Percentiles rank a stretch among this genome's conserved stretches.
Evolutionary conservation across 2,888 invertebrate genomes (phyloP).

Genomic region (Ophioninae sp.): DNA sequence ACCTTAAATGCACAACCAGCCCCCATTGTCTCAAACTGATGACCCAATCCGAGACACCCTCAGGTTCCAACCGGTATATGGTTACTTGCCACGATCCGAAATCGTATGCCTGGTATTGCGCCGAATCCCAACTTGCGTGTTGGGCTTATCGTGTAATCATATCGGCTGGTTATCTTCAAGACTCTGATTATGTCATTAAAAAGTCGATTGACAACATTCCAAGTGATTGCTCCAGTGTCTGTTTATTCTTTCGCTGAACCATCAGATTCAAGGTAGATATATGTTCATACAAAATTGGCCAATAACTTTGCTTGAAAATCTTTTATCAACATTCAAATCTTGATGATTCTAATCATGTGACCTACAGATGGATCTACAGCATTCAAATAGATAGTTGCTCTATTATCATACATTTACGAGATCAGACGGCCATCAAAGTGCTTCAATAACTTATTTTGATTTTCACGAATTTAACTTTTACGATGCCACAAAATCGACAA

Average conservation of each 20-base stretch:
- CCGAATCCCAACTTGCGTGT: background rate
- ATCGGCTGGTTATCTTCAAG: background rate
- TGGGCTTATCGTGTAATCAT: background rate
- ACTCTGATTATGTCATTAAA: background rate
- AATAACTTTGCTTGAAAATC: background rate
- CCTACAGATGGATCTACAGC: background rate
- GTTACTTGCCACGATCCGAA: conserved; percentile 29
- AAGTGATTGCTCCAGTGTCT: too few species aligned
- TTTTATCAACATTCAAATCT: background rate
- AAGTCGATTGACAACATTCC: background rate
- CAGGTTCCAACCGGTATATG: conserved; percentile 47
- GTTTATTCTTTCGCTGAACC: too few species aligned
- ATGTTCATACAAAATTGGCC: background rate
- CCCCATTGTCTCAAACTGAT: conserved; percentile 79
- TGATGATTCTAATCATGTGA: background rate
- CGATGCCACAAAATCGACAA: background rate
- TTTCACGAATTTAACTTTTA: background rate
- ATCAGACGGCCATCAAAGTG: background rate
- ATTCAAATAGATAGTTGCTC: background rate
- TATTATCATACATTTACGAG: background rate
- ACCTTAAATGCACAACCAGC: conserved; percentile 79
- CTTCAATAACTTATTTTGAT: background rate
- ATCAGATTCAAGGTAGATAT: too few species aligned
- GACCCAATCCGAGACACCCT: conserved; percentile 72
- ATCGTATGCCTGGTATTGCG: conserved; percentile 16